phyloP scores from a whole-genome alignment of 2,797 vertebrate genomes.

The Halcyon chelicuti region DNA sequence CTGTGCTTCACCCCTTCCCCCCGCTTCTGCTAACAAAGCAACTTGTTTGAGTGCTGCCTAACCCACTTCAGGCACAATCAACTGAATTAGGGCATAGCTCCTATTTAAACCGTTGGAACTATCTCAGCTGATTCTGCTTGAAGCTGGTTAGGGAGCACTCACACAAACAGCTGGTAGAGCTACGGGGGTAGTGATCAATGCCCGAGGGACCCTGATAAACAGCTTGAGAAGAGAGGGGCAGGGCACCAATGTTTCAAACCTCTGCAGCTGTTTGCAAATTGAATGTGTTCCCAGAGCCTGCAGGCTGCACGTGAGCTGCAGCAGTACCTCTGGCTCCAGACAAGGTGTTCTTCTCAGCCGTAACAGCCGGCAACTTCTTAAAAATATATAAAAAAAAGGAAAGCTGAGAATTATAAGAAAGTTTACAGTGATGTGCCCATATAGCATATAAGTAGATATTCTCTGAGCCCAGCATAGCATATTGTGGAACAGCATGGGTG shows the following conservation, averaged over 20 bases:
- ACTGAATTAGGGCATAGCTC: background rate
- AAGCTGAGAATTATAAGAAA: background rate
- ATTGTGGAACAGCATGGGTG: constrained; percentile 64
- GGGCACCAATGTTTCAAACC: constrained; percentile 1
- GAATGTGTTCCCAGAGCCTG: background rate
- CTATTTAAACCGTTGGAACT: constrained; percentile 14
- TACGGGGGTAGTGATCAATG: background rate
- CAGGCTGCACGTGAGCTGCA: background rate
- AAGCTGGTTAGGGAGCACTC: constrained; percentile 43
- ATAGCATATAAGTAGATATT: background rate
- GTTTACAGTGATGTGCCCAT: background rate
- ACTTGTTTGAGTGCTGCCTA: background rate
- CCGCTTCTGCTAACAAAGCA: constrained; percentile 10
- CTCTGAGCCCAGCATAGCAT: constrained; percentile 27
- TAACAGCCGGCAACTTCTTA: background rate
- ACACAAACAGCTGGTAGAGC: constrained; percentile 21
- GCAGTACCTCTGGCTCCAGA: background rate
- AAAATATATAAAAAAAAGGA: background rate
- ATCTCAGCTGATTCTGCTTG: constrained; percentile 30
- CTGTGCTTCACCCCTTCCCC: background rate
- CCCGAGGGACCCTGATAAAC: constrained; percentile 26
- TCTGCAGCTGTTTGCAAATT: constrained; percentile 48
- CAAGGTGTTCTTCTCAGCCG: background rate
- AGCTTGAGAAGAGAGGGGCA: background rate
- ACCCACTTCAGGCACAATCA: constrained; percentile 31